These are phyloP conservation scores for Anoplius nigerrimus DNA, from an alignment of 2,888 invertebrate genomes.

Conservation along the genomic window DNA sequence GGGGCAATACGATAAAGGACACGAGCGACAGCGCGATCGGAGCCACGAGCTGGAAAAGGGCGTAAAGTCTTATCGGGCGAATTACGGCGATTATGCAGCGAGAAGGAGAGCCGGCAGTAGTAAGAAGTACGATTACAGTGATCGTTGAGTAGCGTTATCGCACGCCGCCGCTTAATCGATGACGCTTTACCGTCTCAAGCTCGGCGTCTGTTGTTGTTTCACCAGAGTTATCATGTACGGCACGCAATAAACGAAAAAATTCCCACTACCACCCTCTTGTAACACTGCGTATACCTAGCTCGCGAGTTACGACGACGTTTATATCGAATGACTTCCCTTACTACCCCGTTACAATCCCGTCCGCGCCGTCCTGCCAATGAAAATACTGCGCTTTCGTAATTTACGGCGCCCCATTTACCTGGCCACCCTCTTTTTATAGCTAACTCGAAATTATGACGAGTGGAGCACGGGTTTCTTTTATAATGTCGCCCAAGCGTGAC, in stretches of 20 bases:
- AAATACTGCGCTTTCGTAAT: too few relatives aligned
- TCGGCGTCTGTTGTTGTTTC: slow-evolving; percentile 12
- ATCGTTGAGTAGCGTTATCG: slow-evolving; percentile 36
- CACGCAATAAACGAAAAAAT: slow-evolving; percentile 4
- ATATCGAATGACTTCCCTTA: too few relatives aligned
- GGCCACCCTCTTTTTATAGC: too few relatives aligned
- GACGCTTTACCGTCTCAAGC: not conserved
- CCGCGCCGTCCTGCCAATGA: too few relatives aligned
- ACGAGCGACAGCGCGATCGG: slow-evolving; percentile 76
- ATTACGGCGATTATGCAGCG: slow-evolving; percentile 78
- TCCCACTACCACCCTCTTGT: too few relatives aligned
- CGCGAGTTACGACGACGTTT: slow-evolving; percentile 11
- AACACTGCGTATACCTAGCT: not conserved
- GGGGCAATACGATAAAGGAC: slow-evolving; percentile 79
- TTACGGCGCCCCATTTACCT: too few relatives aligned
- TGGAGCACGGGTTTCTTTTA: too few relatives aligned
- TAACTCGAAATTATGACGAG: too few relatives aligned
- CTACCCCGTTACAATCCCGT: too few relatives aligned
- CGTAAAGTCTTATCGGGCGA: slow-evolving; percentile 77
- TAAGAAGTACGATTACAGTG: slow-evolving; percentile 75
- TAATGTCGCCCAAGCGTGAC: too few relatives aligned
- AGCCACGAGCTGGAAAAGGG: slow-evolving; percentile 79
- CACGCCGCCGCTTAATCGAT: slow-evolving; percentile 55
- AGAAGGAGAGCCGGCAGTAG: slow-evolving; percentile 76
- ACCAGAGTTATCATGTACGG: not conserved